Evolutionary conservation across 2,888 invertebrate genomes (phyloP), one percentile per base, ranked within the genome.

Genomic region (Eupelmus urozonus): DNA sequence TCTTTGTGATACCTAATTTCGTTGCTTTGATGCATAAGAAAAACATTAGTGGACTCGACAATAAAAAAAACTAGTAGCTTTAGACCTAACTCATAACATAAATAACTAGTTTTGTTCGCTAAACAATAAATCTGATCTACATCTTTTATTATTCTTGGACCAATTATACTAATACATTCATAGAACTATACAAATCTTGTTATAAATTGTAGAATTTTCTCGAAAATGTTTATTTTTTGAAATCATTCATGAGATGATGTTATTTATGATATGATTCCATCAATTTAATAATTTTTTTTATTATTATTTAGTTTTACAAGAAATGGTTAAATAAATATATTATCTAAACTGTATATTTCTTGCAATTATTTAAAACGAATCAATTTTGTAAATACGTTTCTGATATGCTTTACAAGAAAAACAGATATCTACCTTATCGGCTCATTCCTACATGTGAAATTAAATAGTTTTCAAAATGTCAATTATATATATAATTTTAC

Each of bases 241-340:
- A 63, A 51, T 45, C n/a, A 57, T 63, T 72, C 2, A 45, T 34
- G 34, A 34, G 34, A 34, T 9, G 34, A 34, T 34, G 23, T 69
- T 72, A 70, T 74, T 63, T 78, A 70, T 70, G n/a, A 74, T 20
- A 65, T 60, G 16, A 27, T 57, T 57, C n/a, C 34, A 20, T 60
- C 23, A 42, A n/a, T 77, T 72, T 72, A 72, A 71, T 77, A 53
- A 53, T 60, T 72, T 66, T 76, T 63, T 72, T 53, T 71, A 66
- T 71, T 59, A 71, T 71, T 77, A 53, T 49, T 42, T 62, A 72
- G 49, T 67, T 78, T 18, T 67, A 63, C 27, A 69, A 51, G 29
- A 51, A 69, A 53, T 51, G 63, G 49, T 73, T 55, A 49, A 77
- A 73, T 78, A 63, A 78, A 78, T 51, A 34, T 55, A 77, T 65